Evolutionary conservation across 2,113 vertebrate species (phyloP).

Genomic region (Agelaius tricolor): DNA sequence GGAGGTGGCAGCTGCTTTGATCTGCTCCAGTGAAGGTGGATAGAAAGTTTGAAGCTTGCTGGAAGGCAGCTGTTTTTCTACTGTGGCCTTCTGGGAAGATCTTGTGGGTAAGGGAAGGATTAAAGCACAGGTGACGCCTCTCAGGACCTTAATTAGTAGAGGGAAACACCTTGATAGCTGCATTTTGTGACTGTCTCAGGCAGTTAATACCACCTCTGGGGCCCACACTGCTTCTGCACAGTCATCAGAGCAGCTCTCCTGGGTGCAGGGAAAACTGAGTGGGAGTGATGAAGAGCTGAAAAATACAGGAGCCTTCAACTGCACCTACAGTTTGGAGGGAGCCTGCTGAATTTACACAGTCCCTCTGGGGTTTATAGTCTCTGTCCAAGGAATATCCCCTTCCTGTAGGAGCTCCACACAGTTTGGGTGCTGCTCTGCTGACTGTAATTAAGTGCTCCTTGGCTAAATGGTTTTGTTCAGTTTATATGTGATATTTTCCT

Average conservation of each 20-base stretch:
- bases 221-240: not conserved
- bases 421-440: not conserved
- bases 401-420: not conserved
- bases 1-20: not conserved
- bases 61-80: slow-evolving; percentile 22
- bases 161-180: not conserved
- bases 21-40: not conserved
- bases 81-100: not conserved
- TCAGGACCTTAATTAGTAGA: slow-evolving; percentile 6
- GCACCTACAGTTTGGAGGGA: not conserved
- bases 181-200: not conserved
- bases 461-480: not conserved
- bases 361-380: not conserved
- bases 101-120: not conserved
- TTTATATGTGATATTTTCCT: slow-evolving; percentile 34
- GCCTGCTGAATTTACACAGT: not conserved
- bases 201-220: not conserved
- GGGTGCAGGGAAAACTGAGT: not conserved
- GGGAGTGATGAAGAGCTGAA: not conserved
- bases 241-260: not conserved
- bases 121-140: not conserved
- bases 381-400: not conserved
- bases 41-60: slow-evolving; percentile 1
- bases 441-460: slow-evolving; percentile 30
- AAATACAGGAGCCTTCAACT: not conserved